Evolutionary conservation across 1,140 invertebrate genomes (phyloP).

Genomic region (Drosophila funebris): DNA sequence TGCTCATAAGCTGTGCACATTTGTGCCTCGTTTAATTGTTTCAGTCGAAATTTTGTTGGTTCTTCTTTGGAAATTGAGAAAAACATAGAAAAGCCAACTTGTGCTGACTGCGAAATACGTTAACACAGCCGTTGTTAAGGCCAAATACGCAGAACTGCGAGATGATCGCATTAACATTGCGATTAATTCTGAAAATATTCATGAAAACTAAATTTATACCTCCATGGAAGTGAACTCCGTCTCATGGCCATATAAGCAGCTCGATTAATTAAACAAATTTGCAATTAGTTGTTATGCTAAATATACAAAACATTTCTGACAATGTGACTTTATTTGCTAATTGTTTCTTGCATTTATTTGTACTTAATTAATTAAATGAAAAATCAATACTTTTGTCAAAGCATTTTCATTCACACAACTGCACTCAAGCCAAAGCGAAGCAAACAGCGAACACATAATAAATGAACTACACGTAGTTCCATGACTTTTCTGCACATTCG

Average conservation of each 20-base stretch:
- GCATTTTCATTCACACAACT: not conserved
- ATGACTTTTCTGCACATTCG: not conserved
- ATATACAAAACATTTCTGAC: too few relatives aligned
- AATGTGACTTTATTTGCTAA: too few relatives aligned
- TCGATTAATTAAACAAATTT: too few relatives aligned
- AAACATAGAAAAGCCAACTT: conserved; percentile 25
- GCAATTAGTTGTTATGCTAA: too few relatives aligned
- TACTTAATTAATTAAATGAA: too few relatives aligned
- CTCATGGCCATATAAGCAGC: too few relatives aligned
- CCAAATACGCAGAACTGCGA: conserved; percentile 4
- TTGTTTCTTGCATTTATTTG: too few relatives aligned
- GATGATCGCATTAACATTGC: not conserved
- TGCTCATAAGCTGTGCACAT: conserved; percentile 51
- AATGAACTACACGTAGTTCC: conserved; percentile 3
- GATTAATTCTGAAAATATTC: conserved; percentile 3
- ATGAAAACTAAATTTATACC: conserved; percentile 1
- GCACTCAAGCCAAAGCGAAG: not conserved
- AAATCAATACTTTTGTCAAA: too few relatives aligned
- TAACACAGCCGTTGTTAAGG: conserved; percentile 34
- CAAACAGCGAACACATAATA: not conserved
- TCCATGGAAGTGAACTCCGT: not conserved
- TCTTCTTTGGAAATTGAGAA: conserved; percentile 55
- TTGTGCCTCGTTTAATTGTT: conserved; percentile 52
- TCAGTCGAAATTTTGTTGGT: conserved; percentile 24
- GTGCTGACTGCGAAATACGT: conserved; percentile 25